A percentile compares a stretch with the other conserved stretches of the same genome.
These are phyloP conservation scores for Linhomoeus sp. DNA, from an alignment of 2,888 invertebrate genomes.

Conservation along the genomic window DNA sequence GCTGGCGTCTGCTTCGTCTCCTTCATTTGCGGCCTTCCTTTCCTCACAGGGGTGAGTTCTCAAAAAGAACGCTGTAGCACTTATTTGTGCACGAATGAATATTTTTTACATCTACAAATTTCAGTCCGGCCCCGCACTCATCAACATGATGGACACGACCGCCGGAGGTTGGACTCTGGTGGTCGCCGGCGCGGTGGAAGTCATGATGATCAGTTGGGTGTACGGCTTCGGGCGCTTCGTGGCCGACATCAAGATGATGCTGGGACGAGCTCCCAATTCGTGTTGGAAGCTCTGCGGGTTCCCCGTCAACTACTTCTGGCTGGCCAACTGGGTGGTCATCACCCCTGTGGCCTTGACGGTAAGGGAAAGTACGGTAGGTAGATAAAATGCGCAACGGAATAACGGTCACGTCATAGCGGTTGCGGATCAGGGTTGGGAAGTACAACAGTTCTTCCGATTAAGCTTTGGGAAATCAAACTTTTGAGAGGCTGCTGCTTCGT, in stretches of 20 bases:
- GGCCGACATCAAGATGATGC: not conserved
- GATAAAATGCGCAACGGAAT: no score
- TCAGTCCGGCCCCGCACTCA: slow-evolving; percentile 28
- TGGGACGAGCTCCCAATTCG: not conserved
- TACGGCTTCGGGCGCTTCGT: slow-evolving; percentile 27
- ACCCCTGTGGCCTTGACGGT: not conserved
- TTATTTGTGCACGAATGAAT: no score
- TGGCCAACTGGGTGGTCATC: slow-evolving; percentile 2
- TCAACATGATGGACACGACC: slow-evolving; percentile 33
- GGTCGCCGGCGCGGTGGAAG: slow-evolving; percentile 27
- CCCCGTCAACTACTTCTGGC: slow-evolving; percentile 1
- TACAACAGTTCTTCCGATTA: no score
- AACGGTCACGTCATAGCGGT: no score
- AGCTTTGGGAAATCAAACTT: no score
- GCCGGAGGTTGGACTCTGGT: slow-evolving; percentile 33
- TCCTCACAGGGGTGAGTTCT: not conserved
- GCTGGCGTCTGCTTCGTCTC: slow-evolving; percentile 2
- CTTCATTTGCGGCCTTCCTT: slow-evolving; percentile 4
- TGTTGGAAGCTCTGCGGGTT: not conserved
- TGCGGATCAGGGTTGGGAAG: no score
- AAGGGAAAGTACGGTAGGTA: no score
- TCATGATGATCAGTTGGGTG: slow-evolving; percentile 31
- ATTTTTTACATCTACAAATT: no score
- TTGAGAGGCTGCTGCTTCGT: no score
- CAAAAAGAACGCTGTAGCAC: no score